A percentile compares a stretch with the other conserved stretches of the same genome.
Evolutionary conservation across 2,888 invertebrate species (phyloP).

Genomic region (Spatulosminthurus flaviceps): DNA sequence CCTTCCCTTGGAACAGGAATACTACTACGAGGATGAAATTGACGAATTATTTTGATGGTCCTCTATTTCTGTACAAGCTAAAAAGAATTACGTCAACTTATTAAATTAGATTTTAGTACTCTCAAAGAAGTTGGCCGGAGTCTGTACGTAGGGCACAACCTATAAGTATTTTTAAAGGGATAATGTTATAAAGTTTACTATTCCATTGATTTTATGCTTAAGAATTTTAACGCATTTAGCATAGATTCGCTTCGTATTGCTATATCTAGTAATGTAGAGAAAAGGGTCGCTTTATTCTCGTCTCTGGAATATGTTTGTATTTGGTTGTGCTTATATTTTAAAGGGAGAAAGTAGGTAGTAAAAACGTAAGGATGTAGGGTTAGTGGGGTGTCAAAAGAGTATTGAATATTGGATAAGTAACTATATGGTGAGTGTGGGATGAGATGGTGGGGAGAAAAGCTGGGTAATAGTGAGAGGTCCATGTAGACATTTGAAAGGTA

Average conservation of each 20-base stretch:
- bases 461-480: neutral
- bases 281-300: no score
- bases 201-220: neutral
- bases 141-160: no score
- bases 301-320: no score
- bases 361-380: neutral
- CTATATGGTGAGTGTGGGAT: neutral
- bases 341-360: slow-evolving; percentile 10
- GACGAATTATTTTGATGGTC: no score
- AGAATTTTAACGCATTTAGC: neutral
- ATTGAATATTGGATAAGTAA: neutral
- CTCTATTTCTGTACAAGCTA: no score
- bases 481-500: neutral
- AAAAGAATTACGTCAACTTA: no score
- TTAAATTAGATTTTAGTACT: no score
- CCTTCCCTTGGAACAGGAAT: no score
- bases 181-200: neutral
- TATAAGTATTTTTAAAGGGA: no score
- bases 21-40: no score
- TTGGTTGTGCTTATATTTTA: neutral
- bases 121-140: no score
- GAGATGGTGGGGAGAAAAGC: neutral
- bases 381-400: neutral
- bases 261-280: no score
- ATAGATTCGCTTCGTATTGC: neutral